Conservation (phyloP, 2,888 invertebrate species). For the Leucophenga maculata region DNA sequence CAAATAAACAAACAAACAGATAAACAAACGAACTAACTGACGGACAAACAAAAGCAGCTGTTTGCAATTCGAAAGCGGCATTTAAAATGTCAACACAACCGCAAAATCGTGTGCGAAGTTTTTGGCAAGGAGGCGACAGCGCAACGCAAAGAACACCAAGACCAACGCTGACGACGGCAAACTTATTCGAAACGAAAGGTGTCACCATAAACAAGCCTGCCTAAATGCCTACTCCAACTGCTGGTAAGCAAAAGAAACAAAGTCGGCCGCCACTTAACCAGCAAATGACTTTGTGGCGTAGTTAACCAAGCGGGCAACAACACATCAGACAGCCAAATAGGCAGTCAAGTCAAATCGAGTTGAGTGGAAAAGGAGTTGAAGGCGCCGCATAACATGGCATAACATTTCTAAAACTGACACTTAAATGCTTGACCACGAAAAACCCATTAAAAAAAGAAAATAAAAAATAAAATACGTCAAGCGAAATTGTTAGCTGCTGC, state of each 20-base stretch:
- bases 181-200: background rate
- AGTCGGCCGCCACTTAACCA: constrained; percentile 3
- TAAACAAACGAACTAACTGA: background rate
- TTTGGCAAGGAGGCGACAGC: constrained; percentile 59
- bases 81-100: constrained; percentile 64
- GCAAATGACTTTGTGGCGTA: constrained; percentile 17
- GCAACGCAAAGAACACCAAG: constrained; percentile 38
- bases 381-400: constrained; percentile 8
- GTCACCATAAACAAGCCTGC: background rate
- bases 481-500: constrained; percentile 39
- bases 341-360: constrained; percentile 30
- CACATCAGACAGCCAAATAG: constrained; percentile 1
- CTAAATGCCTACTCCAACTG: background rate
- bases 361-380: background rate
- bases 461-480: constrained; percentile 40
- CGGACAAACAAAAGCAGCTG: constrained; percentile 20
- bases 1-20: background rate
- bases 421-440: constrained; percentile 65
- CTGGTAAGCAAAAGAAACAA: background rate
- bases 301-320: background rate
- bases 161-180: background rate
- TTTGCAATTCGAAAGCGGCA: constrained; percentile 59
- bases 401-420: constrained; percentile 29
- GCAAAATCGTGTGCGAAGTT: constrained; percentile 61
- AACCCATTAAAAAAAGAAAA: constrained; percentile 52